These are phyloP conservation scores for Catharus fuscescens DNA, from an alignment of 2,113 vertebrate species.

Conservation along the genomic window DNA sequence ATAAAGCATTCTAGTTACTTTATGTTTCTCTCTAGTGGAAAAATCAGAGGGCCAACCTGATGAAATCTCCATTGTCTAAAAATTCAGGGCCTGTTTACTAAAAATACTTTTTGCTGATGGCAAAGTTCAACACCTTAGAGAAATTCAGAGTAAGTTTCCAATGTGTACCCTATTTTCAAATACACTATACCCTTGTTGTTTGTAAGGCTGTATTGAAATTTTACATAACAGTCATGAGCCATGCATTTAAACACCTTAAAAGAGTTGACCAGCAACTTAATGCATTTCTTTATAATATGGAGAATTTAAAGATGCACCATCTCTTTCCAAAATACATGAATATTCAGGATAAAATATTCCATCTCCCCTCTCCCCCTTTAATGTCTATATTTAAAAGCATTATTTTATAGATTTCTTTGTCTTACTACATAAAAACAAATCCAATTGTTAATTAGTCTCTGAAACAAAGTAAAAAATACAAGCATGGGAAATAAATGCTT, in stretches of 20 bases:
- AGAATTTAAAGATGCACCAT: constrained; percentile 52
- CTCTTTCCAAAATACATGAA: constrained; percentile 46
- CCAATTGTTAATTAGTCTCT: neutral
- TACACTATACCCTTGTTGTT: constrained; percentile 73
- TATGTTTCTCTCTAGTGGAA: constrained; percentile 51
- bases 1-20: constrained; percentile 2
- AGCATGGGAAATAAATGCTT: neutral
- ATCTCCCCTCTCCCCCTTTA: neutral
- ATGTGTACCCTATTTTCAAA: constrained; percentile 63
- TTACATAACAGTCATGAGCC: constrained; percentile 92
- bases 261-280: constrained; percentile 87
- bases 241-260: constrained; percentile 74
- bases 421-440: neutral
- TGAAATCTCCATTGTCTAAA: constrained; percentile 73
- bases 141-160: constrained; percentile 72
- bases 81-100: constrained; percentile 68
- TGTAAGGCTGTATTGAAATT: constrained; percentile 80
- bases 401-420: constrained; percentile 18
- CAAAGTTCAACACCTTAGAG: constrained; percentile 77
- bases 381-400: constrained; percentile 45
- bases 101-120: constrained; percentile 78
- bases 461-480: neutral
- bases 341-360: constrained; percentile 32
- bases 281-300: constrained; percentile 43
- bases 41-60: constrained; percentile 56